phyloP scores from a whole-genome alignment of 2,888 invertebrate genomes.

The Eupithecia exiguata region DNA sequence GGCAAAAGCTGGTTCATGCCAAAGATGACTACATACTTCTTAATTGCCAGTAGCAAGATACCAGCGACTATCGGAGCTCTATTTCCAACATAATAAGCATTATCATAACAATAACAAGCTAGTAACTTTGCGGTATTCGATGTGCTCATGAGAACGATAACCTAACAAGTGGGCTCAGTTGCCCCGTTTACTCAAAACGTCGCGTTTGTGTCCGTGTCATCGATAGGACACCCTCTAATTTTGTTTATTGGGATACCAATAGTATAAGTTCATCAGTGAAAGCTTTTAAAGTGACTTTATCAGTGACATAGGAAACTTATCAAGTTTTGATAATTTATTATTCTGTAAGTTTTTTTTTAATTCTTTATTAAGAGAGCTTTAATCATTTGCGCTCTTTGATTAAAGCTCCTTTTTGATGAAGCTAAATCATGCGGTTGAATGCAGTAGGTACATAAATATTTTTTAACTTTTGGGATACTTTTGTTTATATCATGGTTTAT shows the following conservation, averaged over 20 bases:
- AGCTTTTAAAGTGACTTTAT: slow-evolving; percentile 12
- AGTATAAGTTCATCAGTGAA: slow-evolving; percentile 16
- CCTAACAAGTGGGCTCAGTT: slow-evolving; percentile 55
- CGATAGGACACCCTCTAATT: slow-evolving; percentile 6
- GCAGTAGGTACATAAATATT: background rate
- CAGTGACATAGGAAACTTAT: background rate
- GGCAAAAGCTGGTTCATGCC: slow-evolving; percentile 53
- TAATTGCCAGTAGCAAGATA: slow-evolving; percentile 80
- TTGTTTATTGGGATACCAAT: background rate
- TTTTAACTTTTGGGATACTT: background rate
- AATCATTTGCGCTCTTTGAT: no score
- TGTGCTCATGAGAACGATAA: slow-evolving; percentile 65
- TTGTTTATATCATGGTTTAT: background rate
- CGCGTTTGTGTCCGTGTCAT: slow-evolving; percentile 28
- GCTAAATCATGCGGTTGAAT: background rate
- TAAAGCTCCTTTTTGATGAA: background rate
- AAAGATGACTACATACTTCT: slow-evolving; percentile 69
- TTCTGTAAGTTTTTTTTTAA: slow-evolving; percentile 9
- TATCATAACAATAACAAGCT: slow-evolving; percentile 82
- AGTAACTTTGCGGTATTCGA: slow-evolving; percentile 67
- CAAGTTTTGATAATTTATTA: background rate
- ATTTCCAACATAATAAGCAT: slow-evolving; percentile 82
- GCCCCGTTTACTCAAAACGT: slow-evolving; percentile 44
- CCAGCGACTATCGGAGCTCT: slow-evolving; percentile 70
- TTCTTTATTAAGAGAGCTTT: no score